Percentiles rank a stretch among this genome's conserved stretches.
Evolutionary conservation across 1,140 invertebrate species (phyloP).

Genomic region (Pseudoatta argentina): DNA sequence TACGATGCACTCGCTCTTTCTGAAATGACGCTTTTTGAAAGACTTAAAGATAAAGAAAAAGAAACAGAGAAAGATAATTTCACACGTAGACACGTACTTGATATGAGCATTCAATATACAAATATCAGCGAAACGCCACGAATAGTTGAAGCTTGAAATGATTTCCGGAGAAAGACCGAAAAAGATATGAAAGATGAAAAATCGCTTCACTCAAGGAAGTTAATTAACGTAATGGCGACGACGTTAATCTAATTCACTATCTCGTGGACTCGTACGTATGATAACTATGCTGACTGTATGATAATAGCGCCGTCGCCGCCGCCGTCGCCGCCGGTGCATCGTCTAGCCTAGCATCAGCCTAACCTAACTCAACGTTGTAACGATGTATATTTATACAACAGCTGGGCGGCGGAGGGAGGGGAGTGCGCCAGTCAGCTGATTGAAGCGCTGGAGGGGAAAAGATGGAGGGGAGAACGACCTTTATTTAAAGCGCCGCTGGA

Average conservation of each 20-base stretch:
- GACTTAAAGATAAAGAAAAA: not conserved
- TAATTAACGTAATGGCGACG: conserved; percentile 35
- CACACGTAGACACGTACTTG: not conserved
- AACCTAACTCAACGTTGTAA: conserved; percentile 82
- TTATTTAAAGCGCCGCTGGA: conserved; percentile 82
- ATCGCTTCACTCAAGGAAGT: not conserved
- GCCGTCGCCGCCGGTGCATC: conserved; percentile 50
- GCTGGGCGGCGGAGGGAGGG: conserved; percentile 69
- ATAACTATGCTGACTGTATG: conserved; percentile 41
- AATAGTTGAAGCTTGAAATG: not conserved
- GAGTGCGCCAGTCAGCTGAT: conserved; percentile 82
- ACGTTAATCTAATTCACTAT: not conserved
- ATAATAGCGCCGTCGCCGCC: conserved; percentile 66
- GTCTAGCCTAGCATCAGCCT: conserved; percentile 78
- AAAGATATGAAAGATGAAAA: conserved; percentile 4
- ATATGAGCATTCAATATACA: not conserved
- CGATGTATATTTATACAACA: conserved; percentile 84
- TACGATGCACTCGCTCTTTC: conserved; percentile 23
- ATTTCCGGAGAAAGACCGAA: not conserved
- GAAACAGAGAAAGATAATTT: conserved; percentile 10
- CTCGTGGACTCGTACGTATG: conserved; percentile 7
- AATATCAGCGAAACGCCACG: not conserved
- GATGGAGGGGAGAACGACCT: conserved; percentile 80
- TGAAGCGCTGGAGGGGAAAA: conserved; percentile 80
- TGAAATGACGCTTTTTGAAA: not conserved